Base-by-base conservation (phyloP, 2,888 invertebrate genomes). In the Nasonia oneida region DNA sequence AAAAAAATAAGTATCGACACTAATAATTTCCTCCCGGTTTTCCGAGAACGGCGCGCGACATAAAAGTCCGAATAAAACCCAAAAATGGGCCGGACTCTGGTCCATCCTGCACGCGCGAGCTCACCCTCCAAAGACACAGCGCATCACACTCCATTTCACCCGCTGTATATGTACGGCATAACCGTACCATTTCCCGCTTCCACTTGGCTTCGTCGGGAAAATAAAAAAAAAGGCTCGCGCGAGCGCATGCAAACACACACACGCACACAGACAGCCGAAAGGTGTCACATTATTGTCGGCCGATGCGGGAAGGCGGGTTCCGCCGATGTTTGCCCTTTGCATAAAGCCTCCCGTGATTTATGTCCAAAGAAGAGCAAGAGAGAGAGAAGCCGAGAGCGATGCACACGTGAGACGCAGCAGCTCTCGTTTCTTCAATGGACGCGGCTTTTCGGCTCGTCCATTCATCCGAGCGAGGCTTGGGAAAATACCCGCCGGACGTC, bases 331-430 rank as follows among this genome's bases (percentile, higher is more conserved):
- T 92, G 90, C 90, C 89, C 88, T 89, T 90, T 90, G 90, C 90
- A 91, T 92, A 91, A 91, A 91, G 90, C 90, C 86, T 87, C 88
- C 83, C 81, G 90, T 92, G 92, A 93, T 92, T 93, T 93, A 93
- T 92, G 91, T 90, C 90, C 89, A 50, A 29, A 23, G 33, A 5
- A 14, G 12, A 14, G 29, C 1, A 29, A 29, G 29, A 29, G 29
- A 29, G 29, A 29, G 29, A 29, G 29, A 29, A 29, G 29, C 29
- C 1, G 29, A 14, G 14, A 23, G 37, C 8, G 33, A 89, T 83
- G 88, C 89, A 29, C 42, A 39, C 42, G 39, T 15, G 78, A 39
- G 33, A 23, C 23, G 18, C 47, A 10, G 4, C 18, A 18, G 4
- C 18, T 18, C 53, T 53, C 53, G 70, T n/a, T 23, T 37, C 47